Conservation (phyloP, 2,888 invertebrate genomes). For the Scaptomyza reducta region DNA sequence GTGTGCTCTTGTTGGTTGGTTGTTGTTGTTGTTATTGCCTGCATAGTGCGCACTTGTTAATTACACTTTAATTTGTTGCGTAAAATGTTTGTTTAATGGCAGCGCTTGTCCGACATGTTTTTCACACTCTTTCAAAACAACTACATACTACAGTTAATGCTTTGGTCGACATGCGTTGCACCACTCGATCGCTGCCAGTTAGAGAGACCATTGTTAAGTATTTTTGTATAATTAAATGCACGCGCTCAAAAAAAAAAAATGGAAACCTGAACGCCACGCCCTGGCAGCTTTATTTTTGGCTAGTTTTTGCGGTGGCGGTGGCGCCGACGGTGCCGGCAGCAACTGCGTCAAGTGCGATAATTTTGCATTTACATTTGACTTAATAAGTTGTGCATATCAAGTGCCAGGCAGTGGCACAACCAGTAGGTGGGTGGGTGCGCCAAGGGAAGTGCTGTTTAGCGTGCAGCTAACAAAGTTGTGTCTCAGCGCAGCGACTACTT, state of each 20-base stretch:
- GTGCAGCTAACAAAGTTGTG: slow-evolving; percentile 69
- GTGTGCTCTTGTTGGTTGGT: slow-evolving; percentile 14
- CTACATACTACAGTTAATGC: slow-evolving; percentile 57
- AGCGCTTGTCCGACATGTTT: slow-evolving; percentile 68
- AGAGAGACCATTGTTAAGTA: slow-evolving; percentile 52
- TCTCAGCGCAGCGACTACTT: slow-evolving; percentile 69
- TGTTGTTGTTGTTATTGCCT: slow-evolving; percentile 34
- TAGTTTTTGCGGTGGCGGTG: slow-evolving; percentile 38
- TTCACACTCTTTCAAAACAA: slow-evolving; percentile 72
- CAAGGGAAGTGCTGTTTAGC: slow-evolving; percentile 13
- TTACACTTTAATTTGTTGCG: slow-evolving; percentile 80
- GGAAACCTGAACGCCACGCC: slow-evolving; percentile 32
- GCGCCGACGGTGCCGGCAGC: slow-evolving; percentile 22
- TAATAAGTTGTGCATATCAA: slow-evolving; percentile 74
- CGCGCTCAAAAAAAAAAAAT: slow-evolving; percentile 46
- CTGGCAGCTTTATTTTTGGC: slow-evolving; percentile 27
- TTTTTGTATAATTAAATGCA: slow-evolving; percentile 74
- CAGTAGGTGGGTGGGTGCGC: background rate
- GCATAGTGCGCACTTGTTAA: slow-evolving; percentile 79
- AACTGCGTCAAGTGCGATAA: slow-evolving; percentile 72
- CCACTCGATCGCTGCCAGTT: slow-evolving; percentile 2
- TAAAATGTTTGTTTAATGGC: slow-evolving; percentile 81
- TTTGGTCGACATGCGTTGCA: slow-evolving; percentile 43
- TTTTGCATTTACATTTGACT: slow-evolving; percentile 79
- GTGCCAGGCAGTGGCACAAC: slow-evolving; percentile 32